Evolutionary conservation across 64 coral and sea anemone genomes (phyloP).

Genomic region (Trachythela sp.): DNA sequence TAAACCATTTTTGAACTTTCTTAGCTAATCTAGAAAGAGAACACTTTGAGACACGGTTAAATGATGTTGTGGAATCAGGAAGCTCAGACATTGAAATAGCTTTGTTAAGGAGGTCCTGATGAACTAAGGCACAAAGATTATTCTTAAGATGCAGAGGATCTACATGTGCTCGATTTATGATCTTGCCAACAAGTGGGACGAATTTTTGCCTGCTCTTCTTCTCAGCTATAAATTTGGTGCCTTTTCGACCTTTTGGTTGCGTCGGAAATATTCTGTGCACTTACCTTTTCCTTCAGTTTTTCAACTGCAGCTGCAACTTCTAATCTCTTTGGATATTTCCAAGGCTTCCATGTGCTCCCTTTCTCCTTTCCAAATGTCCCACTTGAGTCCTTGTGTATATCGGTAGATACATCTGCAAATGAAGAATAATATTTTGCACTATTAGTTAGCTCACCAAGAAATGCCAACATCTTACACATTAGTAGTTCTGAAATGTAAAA

Average conservation of each 20-base stretch:
- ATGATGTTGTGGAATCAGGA: not conserved
- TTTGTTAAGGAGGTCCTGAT: not conserved
- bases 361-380: not conserved
- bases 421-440: not conserved
- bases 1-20: not conserved
- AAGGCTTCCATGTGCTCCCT: not conserved
- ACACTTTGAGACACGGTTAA: not conserved
- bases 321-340: not conserved
- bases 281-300: not conserved
- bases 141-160: not conserved
- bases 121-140: not conserved
- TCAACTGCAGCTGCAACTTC: not conserved
- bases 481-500: not conserved
- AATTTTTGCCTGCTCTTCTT: not conserved
- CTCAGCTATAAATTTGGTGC: not conserved
- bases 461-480: not conserved
- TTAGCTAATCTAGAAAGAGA: not conserved
- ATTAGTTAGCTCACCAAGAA: not conserved
- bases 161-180: not conserved
- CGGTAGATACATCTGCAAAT: not conserved
- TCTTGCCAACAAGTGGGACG: not conserved
- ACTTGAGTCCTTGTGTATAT: not conserved
- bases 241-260: not conserved
- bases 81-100: not conserved
- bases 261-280: not conserved